A percentile compares a stretch with the other conserved stretches of the same genome.
Evolutionary conservation across 2,888 invertebrate species (phyloP).

Genomic region (Ptilodon capucinus): DNA sequence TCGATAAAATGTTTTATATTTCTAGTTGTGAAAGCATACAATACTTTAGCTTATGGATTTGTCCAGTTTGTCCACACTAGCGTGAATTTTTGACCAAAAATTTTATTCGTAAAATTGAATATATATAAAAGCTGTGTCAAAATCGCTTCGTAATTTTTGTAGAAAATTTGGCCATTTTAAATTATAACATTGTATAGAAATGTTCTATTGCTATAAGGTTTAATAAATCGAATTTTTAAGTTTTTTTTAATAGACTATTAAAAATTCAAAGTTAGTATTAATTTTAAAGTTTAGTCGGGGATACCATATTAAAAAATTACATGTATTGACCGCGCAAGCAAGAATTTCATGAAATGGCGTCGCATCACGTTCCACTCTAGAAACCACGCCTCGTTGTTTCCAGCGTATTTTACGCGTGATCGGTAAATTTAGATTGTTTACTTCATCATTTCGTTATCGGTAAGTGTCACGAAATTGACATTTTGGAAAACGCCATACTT

Average conservation of each 20-base stretch:
- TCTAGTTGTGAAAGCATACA: no score
- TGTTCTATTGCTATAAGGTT: no score
- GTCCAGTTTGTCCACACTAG: no score
- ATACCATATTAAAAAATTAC: conserved; percentile 17
- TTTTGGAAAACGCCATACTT: conserved; percentile 52
- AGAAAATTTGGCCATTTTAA: no score
- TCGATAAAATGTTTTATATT: conserved; percentile 30
- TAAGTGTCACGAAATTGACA: conserved; percentile 40
- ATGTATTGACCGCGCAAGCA: not conserved
- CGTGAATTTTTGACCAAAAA: no score
- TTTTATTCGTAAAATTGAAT: not conserved
- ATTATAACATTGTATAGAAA: no score
- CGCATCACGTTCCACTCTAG: conserved; percentile 1
- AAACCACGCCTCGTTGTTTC: conserved; percentile 15
- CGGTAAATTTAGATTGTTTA: not conserved
- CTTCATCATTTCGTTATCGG: conserved; percentile 7
- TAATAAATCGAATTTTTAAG: no score
- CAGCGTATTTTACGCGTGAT: not conserved
- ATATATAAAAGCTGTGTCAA: no score
- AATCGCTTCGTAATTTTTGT: no score
- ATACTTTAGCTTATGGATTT: not conserved
- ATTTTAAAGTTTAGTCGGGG: not conserved
- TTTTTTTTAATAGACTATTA: no score
- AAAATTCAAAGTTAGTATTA: no score
- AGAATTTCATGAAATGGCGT: conserved; percentile 26